Conservation (phyloP, 2,888 invertebrate genomes). For the Tineola bisselliella region DNA sequence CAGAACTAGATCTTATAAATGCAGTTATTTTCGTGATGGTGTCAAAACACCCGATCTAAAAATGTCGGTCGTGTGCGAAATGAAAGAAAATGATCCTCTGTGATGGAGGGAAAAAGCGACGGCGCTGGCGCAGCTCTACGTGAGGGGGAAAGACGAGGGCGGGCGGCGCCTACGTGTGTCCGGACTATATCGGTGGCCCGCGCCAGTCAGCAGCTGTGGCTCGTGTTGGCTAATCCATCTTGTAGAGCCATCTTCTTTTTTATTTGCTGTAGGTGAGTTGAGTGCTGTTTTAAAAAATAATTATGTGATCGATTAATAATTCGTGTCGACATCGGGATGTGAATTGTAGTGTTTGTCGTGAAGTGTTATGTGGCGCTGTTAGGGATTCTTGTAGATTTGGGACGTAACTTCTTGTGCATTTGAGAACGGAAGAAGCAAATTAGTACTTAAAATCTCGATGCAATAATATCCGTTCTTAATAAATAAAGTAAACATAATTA, state of each 20-base stretch:
- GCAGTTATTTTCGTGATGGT: slow-evolving; percentile 64
- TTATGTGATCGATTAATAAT: neutral
- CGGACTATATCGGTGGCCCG: slow-evolving; percentile 60
- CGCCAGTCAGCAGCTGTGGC: slow-evolving; percentile 65
- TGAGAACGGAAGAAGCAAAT: too few species aligned
- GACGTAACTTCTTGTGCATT: too few species aligned
- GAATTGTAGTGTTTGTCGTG: neutral
- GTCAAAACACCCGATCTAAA: slow-evolving; percentile 66
- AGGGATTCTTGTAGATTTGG: too few species aligned
- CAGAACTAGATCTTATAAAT: slow-evolving; percentile 44
- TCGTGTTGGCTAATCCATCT: slow-evolving; percentile 73
- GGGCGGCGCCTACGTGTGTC: slow-evolving; percentile 49
- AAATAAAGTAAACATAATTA: too few species aligned
- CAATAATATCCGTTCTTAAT: too few species aligned
- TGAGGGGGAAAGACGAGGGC: slow-evolving; percentile 29
- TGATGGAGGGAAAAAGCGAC: slow-evolving; percentile 19
- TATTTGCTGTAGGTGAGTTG: slow-evolving; percentile 60
- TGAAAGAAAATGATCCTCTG: neutral
- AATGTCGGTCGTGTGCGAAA: slow-evolving; percentile 35
- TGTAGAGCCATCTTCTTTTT: slow-evolving; percentile 62
- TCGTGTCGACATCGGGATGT: neutral
- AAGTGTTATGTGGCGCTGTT: neutral
- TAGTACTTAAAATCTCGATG: too few species aligned
- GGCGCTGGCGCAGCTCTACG: slow-evolving; percentile 19
- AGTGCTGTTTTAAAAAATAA: neutral